phyloP scores from a whole-genome alignment of 2,113 vertebrate species.

The Origma solitaria region DNA sequence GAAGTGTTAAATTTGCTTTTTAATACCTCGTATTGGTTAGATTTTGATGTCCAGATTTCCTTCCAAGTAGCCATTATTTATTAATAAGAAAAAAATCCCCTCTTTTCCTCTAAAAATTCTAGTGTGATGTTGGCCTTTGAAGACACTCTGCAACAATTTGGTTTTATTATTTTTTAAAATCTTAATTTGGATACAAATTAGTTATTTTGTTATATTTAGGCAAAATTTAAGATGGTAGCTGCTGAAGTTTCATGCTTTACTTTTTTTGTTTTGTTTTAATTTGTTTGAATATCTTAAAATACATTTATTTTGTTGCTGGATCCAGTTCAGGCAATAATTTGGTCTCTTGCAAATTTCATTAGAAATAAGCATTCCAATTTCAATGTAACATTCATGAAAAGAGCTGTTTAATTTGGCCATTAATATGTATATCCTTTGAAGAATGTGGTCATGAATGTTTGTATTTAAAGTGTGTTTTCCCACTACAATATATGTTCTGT shows the following conservation, averaged over 20 bases:
- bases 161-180: neutral
- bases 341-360: neutral
- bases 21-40: neutral
- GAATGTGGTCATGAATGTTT: neutral
- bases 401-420: neutral
- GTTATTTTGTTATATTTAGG: neutral
- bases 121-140: neutral
- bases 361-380: neutral
- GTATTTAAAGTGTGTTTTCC: neutral
- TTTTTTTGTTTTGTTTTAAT: neutral
- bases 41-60: slow-evolving; percentile 18
- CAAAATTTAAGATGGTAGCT: neutral
- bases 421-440: neutral
- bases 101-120: neutral
- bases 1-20: neutral
- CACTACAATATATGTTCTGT: neutral
- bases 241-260: neutral
- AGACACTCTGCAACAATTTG: neutral
- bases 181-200: neutral
- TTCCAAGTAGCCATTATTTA: neutral
- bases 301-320: neutral
- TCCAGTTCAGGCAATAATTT: neutral
- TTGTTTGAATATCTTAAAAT: neutral
- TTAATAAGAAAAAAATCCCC: neutral
- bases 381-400: neutral